Evolutionary conservation across 1,140 invertebrate genomes (phyloP), one percentile per base, ranked within the genome.

Genomic region (Paraescarpia echinospica): DNA sequence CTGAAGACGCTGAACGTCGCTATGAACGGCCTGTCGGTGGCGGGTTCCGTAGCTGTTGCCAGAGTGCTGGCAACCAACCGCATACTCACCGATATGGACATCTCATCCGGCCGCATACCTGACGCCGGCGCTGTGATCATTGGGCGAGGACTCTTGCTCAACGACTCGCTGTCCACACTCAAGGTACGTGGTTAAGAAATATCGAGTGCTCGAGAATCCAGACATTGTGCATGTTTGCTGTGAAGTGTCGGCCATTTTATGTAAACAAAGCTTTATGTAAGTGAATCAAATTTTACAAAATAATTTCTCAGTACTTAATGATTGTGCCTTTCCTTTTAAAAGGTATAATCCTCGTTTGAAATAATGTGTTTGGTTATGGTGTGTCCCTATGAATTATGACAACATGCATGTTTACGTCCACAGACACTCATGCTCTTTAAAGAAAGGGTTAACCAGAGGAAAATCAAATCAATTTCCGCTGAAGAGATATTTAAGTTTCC

Each of bases 1-100:
- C n/a, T 95, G 33, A 94, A 94, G 51, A 90, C 92, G n/a, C 91
- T 95, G 34, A 94, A 95, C 88, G 90, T 94, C 18, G 94, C 95
- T 14, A 95, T 95, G 95, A 96, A 95, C 93, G 95, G 95, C 9
- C 93, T 95, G 33, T 95, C 94, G 34, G 94, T 95, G 88, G 94
- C 94, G 2, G 95, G 95, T 6, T 95, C 93, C 0, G 89, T 77
- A 0, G 94, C 94, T 0, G 93, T 96, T 90, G 94, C 94, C 2
- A 94, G 93, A 34, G 94, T 94, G 8, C 91, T 95, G 88, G 93
- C 92, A 33, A 91, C 93, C 27, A 96, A 95, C 93, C 89, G 88
- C 14, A 93, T 94, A 5, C 91, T 96, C 51, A 93, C 92, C n/a
- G 94, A 95, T 90, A 94, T 95, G 14, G 94, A 95, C 91, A 92